Conservation (phyloP, 2,113 vertebrate genomes). For the Fulmarus glacialis region DNA sequence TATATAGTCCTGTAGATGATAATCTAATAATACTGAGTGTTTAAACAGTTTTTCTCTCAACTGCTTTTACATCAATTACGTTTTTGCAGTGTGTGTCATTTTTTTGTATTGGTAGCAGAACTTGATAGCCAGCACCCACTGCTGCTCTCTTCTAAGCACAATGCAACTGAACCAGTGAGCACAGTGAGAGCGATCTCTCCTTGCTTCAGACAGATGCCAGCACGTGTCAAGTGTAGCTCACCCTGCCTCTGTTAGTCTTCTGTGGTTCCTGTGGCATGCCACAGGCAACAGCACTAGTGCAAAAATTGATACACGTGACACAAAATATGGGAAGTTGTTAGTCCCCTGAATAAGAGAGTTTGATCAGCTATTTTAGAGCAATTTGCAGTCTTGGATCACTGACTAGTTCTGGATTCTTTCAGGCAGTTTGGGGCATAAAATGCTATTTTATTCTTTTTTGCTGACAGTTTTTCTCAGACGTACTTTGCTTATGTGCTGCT, state of each 20-base stretch:
- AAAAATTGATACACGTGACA: not conserved
- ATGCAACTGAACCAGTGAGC: not conserved
- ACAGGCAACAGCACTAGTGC: not conserved
- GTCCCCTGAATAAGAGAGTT: not conserved
- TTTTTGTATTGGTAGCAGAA: not conserved
- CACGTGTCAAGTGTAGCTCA: not conserved
- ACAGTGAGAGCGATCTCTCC: fast-evolving
- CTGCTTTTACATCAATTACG: not conserved
- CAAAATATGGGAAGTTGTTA: not conserved
- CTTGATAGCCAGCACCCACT: not conserved
- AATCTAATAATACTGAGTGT: not conserved
- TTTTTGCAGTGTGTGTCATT: not conserved
- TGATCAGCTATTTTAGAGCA: not conserved
- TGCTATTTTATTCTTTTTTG: not conserved
- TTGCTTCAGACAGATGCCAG: not conserved
- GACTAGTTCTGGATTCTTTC: not conserved
- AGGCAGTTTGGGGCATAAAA: not conserved
- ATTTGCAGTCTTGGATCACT: not conserved
- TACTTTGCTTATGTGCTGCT: not conserved
- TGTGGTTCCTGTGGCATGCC: not conserved
- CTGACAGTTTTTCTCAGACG: not conserved
- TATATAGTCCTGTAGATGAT: not conserved
- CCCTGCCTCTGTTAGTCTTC: not conserved
- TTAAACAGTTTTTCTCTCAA: not conserved
- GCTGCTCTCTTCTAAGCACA: not conserved